These are phyloP conservation scores for Oryzias sinensis DNA, from an alignment of 2,797 vertebrate species.

Conservation along the genomic window DNA sequence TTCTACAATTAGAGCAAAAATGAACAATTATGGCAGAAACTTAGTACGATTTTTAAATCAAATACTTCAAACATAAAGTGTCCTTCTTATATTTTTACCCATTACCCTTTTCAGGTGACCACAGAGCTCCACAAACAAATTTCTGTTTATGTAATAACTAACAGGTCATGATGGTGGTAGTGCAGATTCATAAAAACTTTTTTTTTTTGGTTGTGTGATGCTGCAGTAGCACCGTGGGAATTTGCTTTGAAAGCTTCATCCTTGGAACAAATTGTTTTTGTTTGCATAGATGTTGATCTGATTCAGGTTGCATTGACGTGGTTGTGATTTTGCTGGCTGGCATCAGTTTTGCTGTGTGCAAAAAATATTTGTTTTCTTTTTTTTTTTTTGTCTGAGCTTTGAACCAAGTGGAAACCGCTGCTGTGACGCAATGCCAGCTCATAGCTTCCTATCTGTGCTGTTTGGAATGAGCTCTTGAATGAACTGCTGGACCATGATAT, in stretches of 20 bases:
- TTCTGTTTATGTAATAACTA: conserved; percentile 22
- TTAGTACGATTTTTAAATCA: too few species aligned
- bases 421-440: conserved; percentile 54
- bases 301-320: conserved; percentile 58
- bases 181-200: conserved; percentile 13
- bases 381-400: conserved; percentile 34
- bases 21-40: too few species aligned
- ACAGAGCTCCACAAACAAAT: conserved; percentile 1
- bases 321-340: conserved; percentile 56
- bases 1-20: too few species aligned
- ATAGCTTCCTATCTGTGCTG: conserved; percentile 49
- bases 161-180: conserved; percentile 29
- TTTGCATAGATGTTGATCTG: conserved; percentile 41
- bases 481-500: conserved; percentile 70
- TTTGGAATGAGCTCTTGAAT: conserved; percentile 54
- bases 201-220: conserved; percentile 33
- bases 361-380: too few species aligned
- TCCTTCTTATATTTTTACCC: too few species aligned
- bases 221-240: conserved; percentile 38
- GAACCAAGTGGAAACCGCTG: conserved; percentile 54
- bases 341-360: conserved; percentile 56
- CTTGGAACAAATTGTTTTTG: conserved; percentile 41
- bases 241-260: conserved; percentile 45
- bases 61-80: too few species aligned
- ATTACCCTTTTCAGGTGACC: too few species aligned